Evolutionary conservation across 2,113 vertebrate species (phyloP), one percentile per base, ranked within the genome.

Genomic region (Psilopogon haemacephalus): DNA sequence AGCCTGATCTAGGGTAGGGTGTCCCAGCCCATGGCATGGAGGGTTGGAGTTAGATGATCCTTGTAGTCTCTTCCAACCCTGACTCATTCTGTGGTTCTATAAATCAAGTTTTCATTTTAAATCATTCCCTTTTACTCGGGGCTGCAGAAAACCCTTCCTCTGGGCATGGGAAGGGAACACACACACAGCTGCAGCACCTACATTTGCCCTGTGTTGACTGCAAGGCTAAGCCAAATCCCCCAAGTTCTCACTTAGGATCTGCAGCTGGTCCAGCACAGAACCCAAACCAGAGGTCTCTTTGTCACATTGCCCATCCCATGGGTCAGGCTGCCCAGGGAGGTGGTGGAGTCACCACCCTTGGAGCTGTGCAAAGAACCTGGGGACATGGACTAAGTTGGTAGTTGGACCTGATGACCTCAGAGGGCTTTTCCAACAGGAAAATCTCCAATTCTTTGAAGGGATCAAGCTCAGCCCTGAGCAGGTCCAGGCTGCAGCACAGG

Each of bases 211-310:
- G 0, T 48, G 40, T 44, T 28, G 37, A 37, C 8, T 6, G 2
- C 1, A 0, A 48, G 55, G 68, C 23, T 56, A 3, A 1, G 35
- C 37, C 60, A 54, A 27, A 20, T 0, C 32, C 12, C 28, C 1
- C 24, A 2, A 32, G 4, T 6, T n/a, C 67, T 32, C 2, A 5
- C 8, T 0, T 0, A 4, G 59, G 54, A 52, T 35, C 21, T 8
- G 58, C 70, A 30, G 8, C 1, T 1, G 16, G 15, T 3, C 35
- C 23, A 3, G 27, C 4, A 9, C 13, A 15, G 38, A 68, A 48
- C 2, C 10, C 35, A 20, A 5, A 10, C 17, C 24, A 30, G 5
- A 0, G 26, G 30, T 7, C 5, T 23, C n/a, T 54, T 40, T 11
- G 12, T 30, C 63, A 23, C 11, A 0, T 4, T 5, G 20, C 14